Conservation (phyloP, 2,113 vertebrate genomes). For the Nasalis larvatus region DNA sequence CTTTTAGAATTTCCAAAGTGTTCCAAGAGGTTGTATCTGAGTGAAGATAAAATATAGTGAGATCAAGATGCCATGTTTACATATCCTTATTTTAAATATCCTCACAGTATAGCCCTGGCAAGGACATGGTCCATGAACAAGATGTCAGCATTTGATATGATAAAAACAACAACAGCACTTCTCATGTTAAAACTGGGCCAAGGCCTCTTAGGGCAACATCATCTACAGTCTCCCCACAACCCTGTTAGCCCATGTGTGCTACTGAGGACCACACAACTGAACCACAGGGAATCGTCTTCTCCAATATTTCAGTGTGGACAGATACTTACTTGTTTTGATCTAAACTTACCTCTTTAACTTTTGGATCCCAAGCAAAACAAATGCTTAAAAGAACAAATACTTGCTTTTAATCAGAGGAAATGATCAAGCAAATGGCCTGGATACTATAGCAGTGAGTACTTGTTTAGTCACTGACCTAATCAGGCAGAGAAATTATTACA, state of each 20-base stretch:
- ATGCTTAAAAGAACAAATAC: neutral
- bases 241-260: neutral
- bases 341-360: neutral
- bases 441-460: neutral
- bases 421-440: slow-evolving; percentile 28
- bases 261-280: neutral
- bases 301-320: neutral
- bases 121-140: neutral
- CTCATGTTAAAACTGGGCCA: neutral
- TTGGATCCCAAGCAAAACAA: neutral
- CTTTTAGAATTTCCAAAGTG: neutral
- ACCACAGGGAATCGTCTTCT: neutral
- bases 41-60: neutral
- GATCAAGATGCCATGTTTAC: neutral
- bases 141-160: neutral
- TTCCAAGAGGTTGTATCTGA: neutral
- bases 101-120: neutral
- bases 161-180: neutral
- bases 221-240: neutral
- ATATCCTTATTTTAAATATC: neutral
- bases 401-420: slow-evolving; percentile 22
- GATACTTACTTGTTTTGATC: neutral
- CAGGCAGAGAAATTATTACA: slow-evolving; percentile 13
- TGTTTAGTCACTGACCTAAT: slow-evolving; percentile 62
- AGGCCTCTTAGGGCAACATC: neutral